phyloP scores from a whole-genome alignment of 2,797 vertebrate genomes.

The Hafferia zeledoni region DNA sequence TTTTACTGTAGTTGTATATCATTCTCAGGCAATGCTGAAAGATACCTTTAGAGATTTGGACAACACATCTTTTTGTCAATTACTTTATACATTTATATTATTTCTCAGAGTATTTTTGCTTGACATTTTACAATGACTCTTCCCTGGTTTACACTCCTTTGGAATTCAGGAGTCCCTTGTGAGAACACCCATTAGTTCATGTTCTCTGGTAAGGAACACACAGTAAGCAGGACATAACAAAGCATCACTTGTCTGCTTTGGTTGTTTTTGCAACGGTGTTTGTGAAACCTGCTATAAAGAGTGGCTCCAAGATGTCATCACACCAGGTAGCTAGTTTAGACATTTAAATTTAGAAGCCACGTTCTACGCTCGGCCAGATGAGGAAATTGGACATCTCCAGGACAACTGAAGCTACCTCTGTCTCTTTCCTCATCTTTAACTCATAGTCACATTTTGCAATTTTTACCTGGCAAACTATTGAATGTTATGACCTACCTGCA shows the following conservation, averaged over 20 bases:
- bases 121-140: background rate
- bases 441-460: background rate
- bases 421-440: background rate
- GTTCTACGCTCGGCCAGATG: background rate
- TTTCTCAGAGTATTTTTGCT: background rate
- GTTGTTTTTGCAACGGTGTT: background rate
- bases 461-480: background rate
- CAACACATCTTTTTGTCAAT: background rate
- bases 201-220: background rate
- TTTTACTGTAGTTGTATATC: background rate
- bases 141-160: background rate
- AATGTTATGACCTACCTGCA: background rate
- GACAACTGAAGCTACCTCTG: background rate
- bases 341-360: background rate
- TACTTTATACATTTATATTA: background rate
- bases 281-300: background rate
- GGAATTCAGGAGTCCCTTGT: background rate
- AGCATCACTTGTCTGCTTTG: background rate
- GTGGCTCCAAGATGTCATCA: background rate
- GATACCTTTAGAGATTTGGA: background rate
- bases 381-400: background rate
- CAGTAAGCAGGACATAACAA: background rate
- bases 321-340: background rate
- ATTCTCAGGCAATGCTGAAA: background rate
- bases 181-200: background rate